These are phyloP conservation scores for Pachycephus smyrnensis DNA, from an alignment of 2,888 invertebrate genomes.

Conservation along the genomic window DNA sequence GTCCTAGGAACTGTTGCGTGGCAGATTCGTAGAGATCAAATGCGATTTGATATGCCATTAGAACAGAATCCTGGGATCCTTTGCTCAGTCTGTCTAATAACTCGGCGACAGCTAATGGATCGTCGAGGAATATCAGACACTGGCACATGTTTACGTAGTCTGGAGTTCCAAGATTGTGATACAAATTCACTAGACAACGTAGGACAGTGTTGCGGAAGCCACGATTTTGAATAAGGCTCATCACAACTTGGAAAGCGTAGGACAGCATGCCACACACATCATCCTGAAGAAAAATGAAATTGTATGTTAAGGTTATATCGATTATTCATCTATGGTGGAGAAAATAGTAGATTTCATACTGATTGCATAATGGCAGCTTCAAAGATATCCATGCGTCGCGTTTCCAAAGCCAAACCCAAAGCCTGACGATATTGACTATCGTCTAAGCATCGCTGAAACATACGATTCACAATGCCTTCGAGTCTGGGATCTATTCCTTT, in stretches of 20 bases:
- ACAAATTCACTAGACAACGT: conserved; percentile 88
- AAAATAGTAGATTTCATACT: conserved; percentile 50
- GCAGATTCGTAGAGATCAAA: conserved; percentile 99
- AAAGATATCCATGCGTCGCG: conserved; percentile 96
- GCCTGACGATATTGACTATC: conserved; percentile 97
- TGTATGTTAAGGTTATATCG: not conserved
- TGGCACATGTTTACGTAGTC: conserved; percentile 99
- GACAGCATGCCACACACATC: conserved; percentile 91
- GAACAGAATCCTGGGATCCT: conserved; percentile 80
- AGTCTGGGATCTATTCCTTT: conserved; percentile 84
- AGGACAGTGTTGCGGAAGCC: conserved; percentile 93
- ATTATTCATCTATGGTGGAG: not conserved
- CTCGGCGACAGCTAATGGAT: conserved; percentile 92
- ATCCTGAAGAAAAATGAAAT: conserved; percentile 69
- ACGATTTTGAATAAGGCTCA: conserved; percentile 95
- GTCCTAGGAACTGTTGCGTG: conserved; percentile 94
- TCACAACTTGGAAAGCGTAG: conserved; percentile 96
- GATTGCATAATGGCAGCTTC: conserved; percentile 91
- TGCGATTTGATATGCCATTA: conserved; percentile 99
- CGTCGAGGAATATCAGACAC: conserved; percentile 96
- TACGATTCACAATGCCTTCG: conserved; percentile 94
- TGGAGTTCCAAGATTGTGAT: conserved; percentile 88
- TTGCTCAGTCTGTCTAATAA: conserved; percentile 90
- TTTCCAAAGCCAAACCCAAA: conserved; percentile 95
- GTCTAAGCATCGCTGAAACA: conserved; percentile 96